A percentile compares a stretch with the other conserved stretches of the same genome.
Evolutionary conservation across 92 coral and sea anemone species (phyloP).

Genomic region (Desmophyllum pertusum): DNA sequence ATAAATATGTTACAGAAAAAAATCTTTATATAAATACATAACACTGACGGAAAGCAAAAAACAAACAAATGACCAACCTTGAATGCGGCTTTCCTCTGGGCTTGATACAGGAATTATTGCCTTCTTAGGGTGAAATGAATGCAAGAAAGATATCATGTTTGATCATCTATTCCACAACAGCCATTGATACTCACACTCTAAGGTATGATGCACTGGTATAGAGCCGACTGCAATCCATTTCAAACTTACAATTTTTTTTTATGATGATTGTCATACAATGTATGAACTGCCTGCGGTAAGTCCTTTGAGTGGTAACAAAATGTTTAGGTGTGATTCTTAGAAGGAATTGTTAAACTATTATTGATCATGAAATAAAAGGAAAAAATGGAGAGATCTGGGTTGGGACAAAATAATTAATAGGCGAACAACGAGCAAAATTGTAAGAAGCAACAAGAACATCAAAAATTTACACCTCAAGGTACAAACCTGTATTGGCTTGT

Average conservation of each 20-base stretch:
- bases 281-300: neutral
- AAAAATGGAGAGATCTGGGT: neutral
- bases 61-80: constrained; percentile 19
- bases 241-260: neutral
- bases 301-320: neutral
- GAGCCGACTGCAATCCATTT: neutral
- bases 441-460: neutral
- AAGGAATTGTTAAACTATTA: neutral
- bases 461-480: neutral
- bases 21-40: neutral
- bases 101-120: constrained; percentile 37
- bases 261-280: neutral
- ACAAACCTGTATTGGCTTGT: constrained; percentile 26
- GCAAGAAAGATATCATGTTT: constrained; percentile 39
- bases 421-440: neutral
- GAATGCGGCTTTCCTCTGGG: constrained; percentile 2
- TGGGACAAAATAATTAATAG: neutral
- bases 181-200: neutral
- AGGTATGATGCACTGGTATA: neutral
- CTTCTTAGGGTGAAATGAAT: constrained; percentile 44
- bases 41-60: neutral
- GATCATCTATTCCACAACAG: constrained; percentile 31
- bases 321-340: neutral
- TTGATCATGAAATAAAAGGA: neutral
- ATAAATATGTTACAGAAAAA: neutral